Conservation (phyloP, 2,888 invertebrate genomes). For the Ochropacha duplaris region DNA sequence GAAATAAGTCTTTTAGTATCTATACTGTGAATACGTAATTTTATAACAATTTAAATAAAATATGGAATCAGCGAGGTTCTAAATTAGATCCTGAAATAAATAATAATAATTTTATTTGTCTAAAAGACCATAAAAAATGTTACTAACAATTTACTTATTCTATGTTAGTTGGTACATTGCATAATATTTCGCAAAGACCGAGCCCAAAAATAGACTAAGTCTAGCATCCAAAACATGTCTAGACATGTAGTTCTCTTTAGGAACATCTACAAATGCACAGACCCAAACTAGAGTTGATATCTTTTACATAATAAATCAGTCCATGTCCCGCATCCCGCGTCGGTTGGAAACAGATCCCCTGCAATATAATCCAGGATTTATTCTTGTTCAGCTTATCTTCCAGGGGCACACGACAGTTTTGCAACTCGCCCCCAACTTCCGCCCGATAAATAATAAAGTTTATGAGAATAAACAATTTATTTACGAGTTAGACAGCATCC, state of each 20-base stretch:
- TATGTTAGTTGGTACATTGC: too few relatives aligned
- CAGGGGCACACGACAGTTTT: constrained; percentile 14
- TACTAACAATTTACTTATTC: too few relatives aligned
- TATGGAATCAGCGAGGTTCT: not conserved
- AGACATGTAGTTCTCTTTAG: not conserved
- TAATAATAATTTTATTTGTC: too few relatives aligned
- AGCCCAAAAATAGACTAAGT: not conserved
- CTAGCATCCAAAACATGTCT: not conserved
- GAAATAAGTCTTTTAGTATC: too few relatives aligned
- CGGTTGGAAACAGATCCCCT: constrained; percentile 6
- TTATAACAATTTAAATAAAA: not conserved
- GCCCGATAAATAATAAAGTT: constrained; percentile 26
- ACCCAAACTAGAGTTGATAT: not conserved
- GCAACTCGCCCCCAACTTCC: constrained; percentile 10
- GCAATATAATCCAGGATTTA: constrained; percentile 16
- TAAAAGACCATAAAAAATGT: not conserved
- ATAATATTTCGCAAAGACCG: too few relatives aligned
- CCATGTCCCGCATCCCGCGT: not conserved
- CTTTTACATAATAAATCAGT: constrained; percentile 4
- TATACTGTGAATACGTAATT: too few relatives aligned
- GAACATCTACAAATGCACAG: not conserved
- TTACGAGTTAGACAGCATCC: constrained; percentile 5
- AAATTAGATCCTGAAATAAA: too few relatives aligned
- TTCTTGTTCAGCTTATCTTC: constrained; percentile 15
- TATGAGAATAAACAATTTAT: constrained; percentile 26